phyloP scores from a whole-genome alignment of 2,888 invertebrate genomes.

The Selenia dentaria region DNA sequence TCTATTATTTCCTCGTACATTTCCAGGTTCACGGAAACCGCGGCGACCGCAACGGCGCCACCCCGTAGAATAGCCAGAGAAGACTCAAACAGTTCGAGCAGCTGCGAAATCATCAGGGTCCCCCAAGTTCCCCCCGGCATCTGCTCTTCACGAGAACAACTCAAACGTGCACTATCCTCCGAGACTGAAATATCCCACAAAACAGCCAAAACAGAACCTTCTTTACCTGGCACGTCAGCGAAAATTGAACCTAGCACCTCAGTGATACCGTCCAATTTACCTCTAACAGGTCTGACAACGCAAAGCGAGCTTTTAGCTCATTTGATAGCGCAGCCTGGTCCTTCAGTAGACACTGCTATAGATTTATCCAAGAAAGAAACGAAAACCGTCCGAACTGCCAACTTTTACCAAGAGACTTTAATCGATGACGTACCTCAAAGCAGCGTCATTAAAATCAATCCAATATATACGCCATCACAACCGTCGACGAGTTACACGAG shows the following conservation, averaged over 20 bases:
- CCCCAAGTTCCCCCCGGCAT: slow-evolving; percentile 26
- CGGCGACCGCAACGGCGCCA: slow-evolving; percentile 48
- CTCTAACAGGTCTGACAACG: not conserved
- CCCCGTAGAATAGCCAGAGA: slow-evolving; percentile 54
- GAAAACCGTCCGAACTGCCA: slow-evolving; percentile 57
- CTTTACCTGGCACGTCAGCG: slow-evolving; percentile 11
- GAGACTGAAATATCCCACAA: slow-evolving; percentile 50
- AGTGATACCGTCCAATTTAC: not conserved
- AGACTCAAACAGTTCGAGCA: slow-evolving; percentile 71
- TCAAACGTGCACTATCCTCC: slow-evolving; percentile 45
- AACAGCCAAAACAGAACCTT: slow-evolving; percentile 40
- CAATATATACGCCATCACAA: slow-evolving; percentile 67
- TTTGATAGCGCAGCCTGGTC: not conserved
- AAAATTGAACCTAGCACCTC: slow-evolving; percentile 13
- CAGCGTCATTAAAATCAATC: slow-evolving; percentile 71
- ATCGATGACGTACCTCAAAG: slow-evolving; percentile 57
- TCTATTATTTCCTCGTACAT: too few species aligned
- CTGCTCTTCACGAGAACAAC: slow-evolving; percentile 37
- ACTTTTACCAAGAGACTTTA: slow-evolving; percentile 76
- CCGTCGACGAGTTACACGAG: slow-evolving; percentile 68
- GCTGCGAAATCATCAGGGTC: slow-evolving; percentile 43
- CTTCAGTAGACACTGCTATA: slow-evolving; percentile 53
- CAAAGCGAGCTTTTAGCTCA: not conserved
- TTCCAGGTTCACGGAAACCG: slow-evolving; percentile 63
- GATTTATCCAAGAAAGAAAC: slow-evolving; percentile 63